These are phyloP conservation scores for Eulemur coronatus DNA, from an alignment of 2,797 vertebrate genomes.

Conservation along the genomic window DNA sequence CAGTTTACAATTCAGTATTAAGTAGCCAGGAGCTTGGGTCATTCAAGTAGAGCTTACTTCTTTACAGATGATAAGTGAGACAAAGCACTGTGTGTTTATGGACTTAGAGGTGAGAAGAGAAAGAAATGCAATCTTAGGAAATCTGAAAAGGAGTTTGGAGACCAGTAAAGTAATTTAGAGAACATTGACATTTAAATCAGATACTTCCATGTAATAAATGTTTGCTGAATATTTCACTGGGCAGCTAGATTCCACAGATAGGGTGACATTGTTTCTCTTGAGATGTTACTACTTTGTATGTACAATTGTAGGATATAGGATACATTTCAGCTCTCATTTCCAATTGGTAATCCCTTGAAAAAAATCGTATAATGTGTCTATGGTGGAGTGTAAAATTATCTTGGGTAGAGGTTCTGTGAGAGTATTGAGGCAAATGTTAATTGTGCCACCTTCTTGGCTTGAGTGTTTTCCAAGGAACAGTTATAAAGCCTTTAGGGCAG, in stretches of 20 bases:
- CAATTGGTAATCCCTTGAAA: conserved; percentile 58
- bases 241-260: conserved; percentile 71
- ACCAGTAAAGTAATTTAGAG: conserved; percentile 49
- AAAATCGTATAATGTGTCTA: conserved; percentile 58
- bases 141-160: conserved; percentile 62
- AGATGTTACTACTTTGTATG: conserved; percentile 59
- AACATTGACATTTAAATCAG: conserved; percentile 64
- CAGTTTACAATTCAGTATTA: conserved; percentile 39
- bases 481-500: conserved; percentile 55
- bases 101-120: conserved; percentile 66
- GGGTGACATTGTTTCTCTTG: conserved; percentile 58
- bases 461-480: conserved; percentile 62
- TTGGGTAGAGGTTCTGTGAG: conserved; percentile 40
- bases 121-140: conserved; percentile 65
- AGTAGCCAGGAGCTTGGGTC: not conserved
- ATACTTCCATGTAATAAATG: conserved; percentile 72
- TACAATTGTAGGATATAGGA: conserved; percentile 59
- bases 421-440: conserved; percentile 70
- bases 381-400: conserved; percentile 69
- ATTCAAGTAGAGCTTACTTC: conserved; percentile 32
- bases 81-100: conserved; percentile 53
- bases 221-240: conserved; percentile 68
- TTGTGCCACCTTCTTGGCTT: conserved; percentile 59
- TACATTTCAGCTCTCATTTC: conserved; percentile 74
- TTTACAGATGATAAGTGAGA: conserved; percentile 58